Evolutionary conservation across 2,888 invertebrate species (phyloP).

Genomic region (Busseola fusca): DNA sequence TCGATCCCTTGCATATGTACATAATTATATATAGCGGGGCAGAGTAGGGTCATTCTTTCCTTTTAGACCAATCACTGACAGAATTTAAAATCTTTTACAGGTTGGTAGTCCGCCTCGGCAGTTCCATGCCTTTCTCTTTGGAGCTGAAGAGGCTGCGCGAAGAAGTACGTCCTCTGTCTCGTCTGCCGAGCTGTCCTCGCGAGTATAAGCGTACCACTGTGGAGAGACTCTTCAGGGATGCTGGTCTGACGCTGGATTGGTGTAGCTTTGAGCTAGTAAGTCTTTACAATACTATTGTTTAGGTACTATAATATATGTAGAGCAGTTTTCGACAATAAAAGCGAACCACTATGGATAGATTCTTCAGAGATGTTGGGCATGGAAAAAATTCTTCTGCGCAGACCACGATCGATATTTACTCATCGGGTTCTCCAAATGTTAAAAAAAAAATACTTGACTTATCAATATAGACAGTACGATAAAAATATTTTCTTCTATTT

Average conservation of each 20-base stretch:
- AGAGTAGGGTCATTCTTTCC: not conserved
- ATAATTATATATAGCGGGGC: not conserved
- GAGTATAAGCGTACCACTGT: slow-evolving; percentile 96
- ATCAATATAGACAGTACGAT: not conserved
- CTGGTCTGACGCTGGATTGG: slow-evolving; percentile 95
- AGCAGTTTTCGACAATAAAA: slow-evolving; percentile 93
- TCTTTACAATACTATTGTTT: not conserved
- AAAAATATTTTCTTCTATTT: not conserved
- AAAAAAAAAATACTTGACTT: too few relatives aligned
- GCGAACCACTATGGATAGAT: slow-evolving; percentile 67
- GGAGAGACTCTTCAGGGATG: slow-evolving; percentile 94
- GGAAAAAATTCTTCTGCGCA: too few relatives aligned
- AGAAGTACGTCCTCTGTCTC: slow-evolving; percentile 94
- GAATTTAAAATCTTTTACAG: slow-evolving; percentile 81
- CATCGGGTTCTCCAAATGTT: too few relatives aligned
- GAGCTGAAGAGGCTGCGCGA: slow-evolving; percentile 92
- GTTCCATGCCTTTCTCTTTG: slow-evolving; percentile 92
- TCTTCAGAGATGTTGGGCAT: slow-evolving; percentile 80
- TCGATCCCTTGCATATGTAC: not conserved
- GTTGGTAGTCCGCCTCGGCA: slow-evolving; percentile 94
- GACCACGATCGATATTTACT: too few relatives aligned
- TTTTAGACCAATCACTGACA: not conserved
- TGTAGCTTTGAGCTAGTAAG: slow-evolving; percentile 95
- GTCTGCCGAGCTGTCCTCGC: slow-evolving; percentile 93
- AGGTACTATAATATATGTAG: not conserved